These are phyloP conservation scores for Lynx canadensis DNA, from an alignment of 2,113 vertebrate genomes.

Conservation along the genomic window DNA sequence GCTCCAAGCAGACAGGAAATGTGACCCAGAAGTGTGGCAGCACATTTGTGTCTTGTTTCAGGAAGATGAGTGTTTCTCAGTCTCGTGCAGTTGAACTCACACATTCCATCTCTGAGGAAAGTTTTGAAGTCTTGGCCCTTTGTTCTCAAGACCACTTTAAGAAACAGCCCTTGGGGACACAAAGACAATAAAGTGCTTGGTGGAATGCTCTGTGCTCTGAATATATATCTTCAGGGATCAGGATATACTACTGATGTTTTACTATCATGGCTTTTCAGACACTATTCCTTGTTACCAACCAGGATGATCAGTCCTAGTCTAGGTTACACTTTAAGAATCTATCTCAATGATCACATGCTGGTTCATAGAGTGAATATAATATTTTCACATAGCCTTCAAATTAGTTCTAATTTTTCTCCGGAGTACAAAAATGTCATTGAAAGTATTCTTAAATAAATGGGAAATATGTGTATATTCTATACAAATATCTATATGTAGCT, in stretches of 20 bases:
- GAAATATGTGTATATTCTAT: neutral
- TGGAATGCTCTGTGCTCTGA: neutral
- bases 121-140: neutral
- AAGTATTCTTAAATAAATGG: constrained; percentile 10
- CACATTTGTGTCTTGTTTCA: constrained; percentile 31
- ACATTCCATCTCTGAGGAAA: neutral
- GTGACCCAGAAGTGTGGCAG: neutral
- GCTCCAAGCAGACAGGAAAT: neutral
- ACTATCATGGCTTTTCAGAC: neutral
- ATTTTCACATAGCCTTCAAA: neutral
- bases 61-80: neutral
- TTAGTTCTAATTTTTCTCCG: neutral
- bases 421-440: constrained; percentile 1
- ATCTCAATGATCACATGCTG: neutral
- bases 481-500: neutral
- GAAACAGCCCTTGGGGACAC: neutral
- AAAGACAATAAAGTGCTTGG: constrained; percentile 1
- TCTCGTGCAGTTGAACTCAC: neutral
- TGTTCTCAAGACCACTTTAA: constrained; percentile 25
- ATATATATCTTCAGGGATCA: neutral
- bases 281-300: neutral
- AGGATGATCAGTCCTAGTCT: neutral
- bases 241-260: neutral
- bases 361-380: neutral
- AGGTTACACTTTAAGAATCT: neutral